Base-by-base conservation (phyloP, 2,797 vertebrate genomes). In the Semotilus atromaculatus region DNA sequence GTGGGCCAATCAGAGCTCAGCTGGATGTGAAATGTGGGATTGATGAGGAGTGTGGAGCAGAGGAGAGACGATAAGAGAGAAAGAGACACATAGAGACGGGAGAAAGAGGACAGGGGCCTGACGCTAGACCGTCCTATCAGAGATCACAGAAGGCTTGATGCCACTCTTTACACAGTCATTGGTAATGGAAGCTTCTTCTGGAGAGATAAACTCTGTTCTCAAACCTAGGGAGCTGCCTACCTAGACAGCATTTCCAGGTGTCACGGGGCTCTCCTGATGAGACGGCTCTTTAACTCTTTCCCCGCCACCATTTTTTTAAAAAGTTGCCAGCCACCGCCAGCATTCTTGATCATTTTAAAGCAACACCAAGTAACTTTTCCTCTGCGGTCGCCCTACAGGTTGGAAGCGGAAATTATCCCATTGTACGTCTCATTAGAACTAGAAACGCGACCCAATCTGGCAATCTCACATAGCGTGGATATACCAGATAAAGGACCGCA, bases 81-180 rank as follows among this genome's bases (percentile, higher is more conserved):
- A 77, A 31, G 31, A 81, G 71, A 74, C 72, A 55, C 51, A 86
- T 31, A 86, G 64, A 81, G 21, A 71, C 55, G 31, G 29, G 86
- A 76, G 45, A 40, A 88, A 85, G 81, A 88, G 90, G 91, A 94
- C 93, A 92, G 92, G 90, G 94, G 91, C 78, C 92, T 90, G 90
- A 90, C 91, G 92, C 90, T 90, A 93, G 93, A 91, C 92, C 34
- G 26, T 73, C 29, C 81, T 82, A 74, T 82, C 81, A 74, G 92
- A 90, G 90, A 92, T 90, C 78, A 91, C 92, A 93, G 93, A 40
- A 64, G 48, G 55, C 58, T 43, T 60, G 40, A 62, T 62, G 92
- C 91, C 87, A 90, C 92, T 93, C 92, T 94, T 94, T 94, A 93
- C 93, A 93, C 86, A 94, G 92, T 92, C 92, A 92, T 91, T 93